Percentiles rank a stretch among this genome's conserved stretches.
Conservation (phyloP, 2,888 invertebrate species). For the Pollenia griseotomentosa region DNA sequence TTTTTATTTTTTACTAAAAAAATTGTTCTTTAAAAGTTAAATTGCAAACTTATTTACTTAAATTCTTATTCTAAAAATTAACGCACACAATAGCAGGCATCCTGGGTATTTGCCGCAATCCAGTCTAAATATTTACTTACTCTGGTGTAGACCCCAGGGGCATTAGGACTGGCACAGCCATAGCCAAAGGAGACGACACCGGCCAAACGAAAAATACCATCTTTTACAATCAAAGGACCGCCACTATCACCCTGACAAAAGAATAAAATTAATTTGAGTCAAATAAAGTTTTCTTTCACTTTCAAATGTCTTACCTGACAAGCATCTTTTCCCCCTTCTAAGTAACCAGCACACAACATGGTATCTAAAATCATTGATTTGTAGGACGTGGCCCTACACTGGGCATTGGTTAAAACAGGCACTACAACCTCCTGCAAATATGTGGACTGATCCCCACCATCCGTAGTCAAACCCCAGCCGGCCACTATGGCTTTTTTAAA, state of each 20-base stretch:
- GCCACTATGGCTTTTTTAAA: constrained; percentile 80
- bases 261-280: background rate
- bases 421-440: constrained; percentile 80
- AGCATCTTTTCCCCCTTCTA: constrained; percentile 82
- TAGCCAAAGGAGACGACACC: constrained; percentile 83
- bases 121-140: constrained; percentile 81
- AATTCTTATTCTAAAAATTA: background rate
- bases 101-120: constrained; percentile 80
- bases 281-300: constrained; percentile 45
- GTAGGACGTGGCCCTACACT: constrained; percentile 81
- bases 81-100: constrained; percentile 80
- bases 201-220: constrained; percentile 79
- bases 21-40: too few relatives aligned
- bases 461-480: constrained; percentile 81
- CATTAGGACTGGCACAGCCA: constrained; percentile 81
- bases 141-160: constrained; percentile 82
- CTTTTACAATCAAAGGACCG: constrained; percentile 81
- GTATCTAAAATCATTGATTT: constrained; percentile 80
- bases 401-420: constrained; percentile 82
- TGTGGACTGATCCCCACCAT: constrained; percentile 79
- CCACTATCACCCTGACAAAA: constrained; percentile 82
- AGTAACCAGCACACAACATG: constrained; percentile 82
- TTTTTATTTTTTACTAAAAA: too few relatives aligned
- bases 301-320: constrained; percentile 79
- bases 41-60: too few relatives aligned